Percentiles rank a stretch among this genome's conserved stretches.
phyloP scores from a whole-genome alignment of 2,113 vertebrate genomes.

The Phodopus roborovskii region DNA sequence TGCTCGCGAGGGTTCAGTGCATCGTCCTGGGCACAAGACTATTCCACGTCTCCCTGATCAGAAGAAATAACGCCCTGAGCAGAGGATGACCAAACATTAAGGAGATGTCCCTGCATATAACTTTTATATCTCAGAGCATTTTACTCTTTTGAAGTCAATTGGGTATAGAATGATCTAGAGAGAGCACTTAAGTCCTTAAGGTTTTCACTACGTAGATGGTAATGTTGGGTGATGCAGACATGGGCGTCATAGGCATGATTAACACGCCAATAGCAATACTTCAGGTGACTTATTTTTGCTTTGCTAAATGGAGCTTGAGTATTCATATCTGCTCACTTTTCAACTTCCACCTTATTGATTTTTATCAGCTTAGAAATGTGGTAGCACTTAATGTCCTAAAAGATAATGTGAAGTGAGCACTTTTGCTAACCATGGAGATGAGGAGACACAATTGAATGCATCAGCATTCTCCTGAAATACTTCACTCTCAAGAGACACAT shows the following conservation, averaged over 20 bases:
- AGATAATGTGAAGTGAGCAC: slow-evolving; percentile 55
- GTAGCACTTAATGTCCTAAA: slow-evolving; percentile 34
- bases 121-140: slow-evolving; percentile 22
- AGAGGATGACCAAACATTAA: background rate
- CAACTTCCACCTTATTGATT: slow-evolving; percentile 60
- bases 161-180: background rate
- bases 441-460: slow-evolving; percentile 11
- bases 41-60: background rate
- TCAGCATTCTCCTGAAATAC: slow-evolving; percentile 36
- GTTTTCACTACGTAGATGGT: slow-evolving; percentile 1
- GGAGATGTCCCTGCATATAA: background rate
- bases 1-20: background rate
- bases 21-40: background rate
- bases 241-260: background rate
- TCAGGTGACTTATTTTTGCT: slow-evolving; percentile 55
- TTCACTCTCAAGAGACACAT: slow-evolving; percentile 51
- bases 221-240: background rate
- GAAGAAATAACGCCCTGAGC: background rate
- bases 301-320: slow-evolving; percentile 2
- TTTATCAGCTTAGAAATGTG: slow-evolving; percentile 61
- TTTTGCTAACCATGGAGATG: slow-evolving; percentile 55
- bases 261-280: background rate
- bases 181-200: background rate
- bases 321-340: slow-evolving; percentile 51
- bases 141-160: slow-evolving; percentile 6